These are phyloP conservation scores for Fregata magnificens DNA, from an alignment of 2,113 vertebrate genomes.

Conservation along the genomic window DNA sequence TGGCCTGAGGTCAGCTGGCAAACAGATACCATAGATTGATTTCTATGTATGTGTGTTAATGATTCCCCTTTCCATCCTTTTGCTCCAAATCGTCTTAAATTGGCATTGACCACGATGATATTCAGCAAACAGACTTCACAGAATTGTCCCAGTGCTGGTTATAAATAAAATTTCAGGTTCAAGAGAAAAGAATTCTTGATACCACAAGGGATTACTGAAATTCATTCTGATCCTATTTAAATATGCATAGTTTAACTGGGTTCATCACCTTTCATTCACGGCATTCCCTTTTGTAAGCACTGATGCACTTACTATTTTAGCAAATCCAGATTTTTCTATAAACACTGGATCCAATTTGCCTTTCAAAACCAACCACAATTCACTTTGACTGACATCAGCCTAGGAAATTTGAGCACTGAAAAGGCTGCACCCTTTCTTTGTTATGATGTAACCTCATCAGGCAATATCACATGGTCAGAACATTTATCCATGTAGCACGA, in stretches of 20 bases:
- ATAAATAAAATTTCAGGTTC: not conserved
- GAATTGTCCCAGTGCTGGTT: not conserved
- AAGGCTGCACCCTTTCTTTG: not conserved
- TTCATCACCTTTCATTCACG: not conserved
- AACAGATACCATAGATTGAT: constrained; percentile 65
- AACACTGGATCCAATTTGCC: not conserved
- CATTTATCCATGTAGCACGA: not conserved
- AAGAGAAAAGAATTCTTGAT: not conserved
- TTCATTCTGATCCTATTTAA: not conserved
- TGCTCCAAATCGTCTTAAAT: constrained; percentile 45
- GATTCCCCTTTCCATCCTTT: constrained; percentile 30
- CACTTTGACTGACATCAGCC: not conserved
- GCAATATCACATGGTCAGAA: not conserved
- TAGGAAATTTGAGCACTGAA: not conserved
- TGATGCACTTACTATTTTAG: not conserved
- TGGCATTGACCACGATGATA: constrained; percentile 33
- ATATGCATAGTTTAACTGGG: not conserved
- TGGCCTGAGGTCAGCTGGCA: constrained; percentile 63
- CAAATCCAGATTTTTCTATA: not conserved
- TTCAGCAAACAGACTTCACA: not conserved
- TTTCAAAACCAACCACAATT: not conserved
- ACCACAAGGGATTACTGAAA: not conserved
- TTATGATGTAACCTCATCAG: not conserved
- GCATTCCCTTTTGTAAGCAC: not conserved
- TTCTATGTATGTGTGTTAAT: constrained; percentile 43